These are phyloP conservation scores for Epinephelus moara DNA, from an alignment of 2,113 vertebrate genomes.

Conservation along the genomic window DNA sequence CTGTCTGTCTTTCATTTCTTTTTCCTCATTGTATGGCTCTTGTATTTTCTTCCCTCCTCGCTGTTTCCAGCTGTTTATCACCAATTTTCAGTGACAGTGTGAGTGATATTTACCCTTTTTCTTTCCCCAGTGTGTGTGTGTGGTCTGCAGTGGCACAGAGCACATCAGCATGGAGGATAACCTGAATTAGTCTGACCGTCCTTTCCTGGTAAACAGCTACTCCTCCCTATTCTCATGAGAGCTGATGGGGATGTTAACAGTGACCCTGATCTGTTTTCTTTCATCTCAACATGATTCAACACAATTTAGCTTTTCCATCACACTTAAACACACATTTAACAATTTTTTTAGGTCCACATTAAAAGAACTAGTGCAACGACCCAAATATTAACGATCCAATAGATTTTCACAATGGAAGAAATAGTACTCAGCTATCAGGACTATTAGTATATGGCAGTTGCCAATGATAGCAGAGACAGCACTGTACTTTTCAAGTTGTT, in stretches of 20 bases:
- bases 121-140: conserved; percentile 3
- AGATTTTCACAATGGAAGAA: too few relatives aligned
- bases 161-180: conserved; percentile 1
- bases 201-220: conserved; percentile 12
- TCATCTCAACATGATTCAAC: conserved; percentile 64
- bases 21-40: background rate
- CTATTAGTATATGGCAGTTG: too few relatives aligned
- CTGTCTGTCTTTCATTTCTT: conserved; percentile 81
- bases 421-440: too few relatives aligned
- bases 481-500: too few relatives aligned
- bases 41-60: background rate
- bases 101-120: conserved; percentile 4
- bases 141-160: conserved; percentile 11
- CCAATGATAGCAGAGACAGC: too few relatives aligned
- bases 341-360: too few relatives aligned
- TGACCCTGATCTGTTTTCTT: background rate
- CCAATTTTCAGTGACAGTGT: background rate
- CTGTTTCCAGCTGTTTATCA: conserved; percentile 30
- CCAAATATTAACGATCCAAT: too few relatives aligned
- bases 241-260: background rate
- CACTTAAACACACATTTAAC: too few relatives aligned
- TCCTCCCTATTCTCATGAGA: background rate
- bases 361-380: too few relatives aligned
- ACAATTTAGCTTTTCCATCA: background rate
- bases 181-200: background rate